These are phyloP conservation scores for Lithophane leautieri DNA, from an alignment of 2,888 invertebrate species.

Conservation along the genomic window DNA sequence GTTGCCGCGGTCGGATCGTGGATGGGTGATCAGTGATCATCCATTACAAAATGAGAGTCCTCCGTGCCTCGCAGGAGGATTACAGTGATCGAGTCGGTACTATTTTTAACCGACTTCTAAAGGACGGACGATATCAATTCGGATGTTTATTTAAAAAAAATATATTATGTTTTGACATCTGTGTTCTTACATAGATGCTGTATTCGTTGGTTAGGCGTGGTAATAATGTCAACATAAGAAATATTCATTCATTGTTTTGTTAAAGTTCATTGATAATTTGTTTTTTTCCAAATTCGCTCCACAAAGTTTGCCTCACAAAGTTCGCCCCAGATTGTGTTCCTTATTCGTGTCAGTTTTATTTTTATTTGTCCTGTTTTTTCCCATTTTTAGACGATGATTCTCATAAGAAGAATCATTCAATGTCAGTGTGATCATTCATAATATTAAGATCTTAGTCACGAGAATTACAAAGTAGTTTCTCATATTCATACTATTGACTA, in stretches of 20 bases:
- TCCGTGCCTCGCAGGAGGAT: not conserved
- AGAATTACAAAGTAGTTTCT: not conserved
- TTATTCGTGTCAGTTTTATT: not conserved
- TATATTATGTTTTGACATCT: no score
- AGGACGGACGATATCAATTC: no score
- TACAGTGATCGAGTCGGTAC: not conserved
- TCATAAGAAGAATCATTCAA: not conserved
- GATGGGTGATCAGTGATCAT: no score
- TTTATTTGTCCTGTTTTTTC: not conserved
- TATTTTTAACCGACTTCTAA: no score
- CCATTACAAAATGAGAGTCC: not conserved
- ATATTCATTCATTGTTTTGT: not conserved
- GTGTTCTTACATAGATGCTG: not conserved
- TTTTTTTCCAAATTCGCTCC: not conserved
- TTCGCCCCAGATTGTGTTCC: not conserved
- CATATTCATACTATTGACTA: not conserved
- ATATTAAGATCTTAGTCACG: conserved; percentile 6
- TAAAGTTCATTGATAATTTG: not conserved
- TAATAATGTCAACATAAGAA: no score
- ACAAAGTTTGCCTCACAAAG: not conserved
- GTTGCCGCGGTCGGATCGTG: not conserved
- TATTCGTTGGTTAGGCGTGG: no score
- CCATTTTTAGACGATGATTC: not conserved
- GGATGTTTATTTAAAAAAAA: no score
- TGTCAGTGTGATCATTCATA: not conserved